Evolutionary conservation across 2,113 vertebrate species (phyloP).

Genomic region (Ailuropoda melanoleuca): DNA sequence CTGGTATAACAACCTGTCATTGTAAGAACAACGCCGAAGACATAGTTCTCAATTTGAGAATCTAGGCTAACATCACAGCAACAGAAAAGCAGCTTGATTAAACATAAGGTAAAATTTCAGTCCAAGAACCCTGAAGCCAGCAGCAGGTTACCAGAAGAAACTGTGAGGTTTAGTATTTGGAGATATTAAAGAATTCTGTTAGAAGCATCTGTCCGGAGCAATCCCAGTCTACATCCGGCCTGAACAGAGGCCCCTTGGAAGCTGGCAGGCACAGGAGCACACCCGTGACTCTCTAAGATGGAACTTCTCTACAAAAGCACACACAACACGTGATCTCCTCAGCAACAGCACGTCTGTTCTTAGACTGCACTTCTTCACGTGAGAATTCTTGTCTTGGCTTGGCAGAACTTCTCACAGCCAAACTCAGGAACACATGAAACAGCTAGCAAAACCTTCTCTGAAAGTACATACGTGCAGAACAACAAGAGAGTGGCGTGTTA

Average conservation of each 20-base stretch:
- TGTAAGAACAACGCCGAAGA: not conserved
- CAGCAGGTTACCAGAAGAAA: not conserved
- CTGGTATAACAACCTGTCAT: not conserved
- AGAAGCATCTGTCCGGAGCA: not conserved
- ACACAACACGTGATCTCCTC: not conserved
- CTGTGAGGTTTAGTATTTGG: not conserved
- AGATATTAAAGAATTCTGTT: not conserved
- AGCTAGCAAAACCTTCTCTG: not conserved
- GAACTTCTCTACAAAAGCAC: not conserved
- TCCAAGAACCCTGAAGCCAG: not conserved
- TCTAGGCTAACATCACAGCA: not conserved
- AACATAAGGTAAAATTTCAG: not conserved
- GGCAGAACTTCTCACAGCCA: not conserved
- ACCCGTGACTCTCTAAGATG: not conserved
- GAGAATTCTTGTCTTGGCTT: not conserved
- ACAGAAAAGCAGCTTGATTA: slow-evolving; percentile 22
- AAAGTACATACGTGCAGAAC: not conserved
- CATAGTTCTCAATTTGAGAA: not conserved
- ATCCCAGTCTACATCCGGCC: not conserved
- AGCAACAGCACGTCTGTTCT: not conserved
- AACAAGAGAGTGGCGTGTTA: not conserved
- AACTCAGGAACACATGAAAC: not conserved
- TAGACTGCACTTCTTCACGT: not conserved
- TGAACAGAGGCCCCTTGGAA: not conserved
- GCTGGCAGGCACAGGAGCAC: not conserved